Evolutionary conservation across 1,140 invertebrate genomes (phyloP), one percentile per base, ranked within the genome.

Genomic region (Drosophila quadrilineata): DNA sequence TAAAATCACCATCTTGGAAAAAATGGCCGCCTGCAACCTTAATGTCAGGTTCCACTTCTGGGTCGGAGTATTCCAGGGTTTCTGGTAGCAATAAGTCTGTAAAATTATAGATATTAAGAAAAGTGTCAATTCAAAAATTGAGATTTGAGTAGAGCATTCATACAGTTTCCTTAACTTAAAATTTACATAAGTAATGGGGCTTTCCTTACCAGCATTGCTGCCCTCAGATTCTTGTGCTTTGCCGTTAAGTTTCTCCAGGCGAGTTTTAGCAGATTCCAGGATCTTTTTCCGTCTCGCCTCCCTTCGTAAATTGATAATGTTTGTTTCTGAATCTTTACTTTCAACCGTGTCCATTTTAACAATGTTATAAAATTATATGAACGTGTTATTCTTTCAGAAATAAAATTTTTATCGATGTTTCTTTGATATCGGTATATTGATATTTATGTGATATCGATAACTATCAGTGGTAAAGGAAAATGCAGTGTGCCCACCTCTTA

Each of bases 231-330:
- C 2, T 6, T 36, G 22, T 1, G 29, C 14, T 62, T 19, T 43
- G n/a, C 72, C 65, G 46, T 75, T 75, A 0, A 75, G 33, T 35
- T 75, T 75, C 28, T 75, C 59, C 4, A 75, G 53, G 10, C 72
- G 48, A 1, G 72, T 53, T 36, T 75, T 75, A 5, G 72, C 68
- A 0, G 48, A 40, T 22, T 75, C 59, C 5, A 75, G 49, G 41
- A 75, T 75, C 26, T 65, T 75, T 12, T 75, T 75, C 3, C 72
- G 54, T 0, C 72, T 65, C 0, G 28, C n/a, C 29, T 75, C 72
- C 6, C 72, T 53, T 3, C 73, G 36, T 10, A 67, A 36, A 3
- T 64, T 53, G 17, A n/a, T 8, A 3, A 21, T 6, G 21, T 8
- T 22, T 16, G 43, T 9, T 49, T 64, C 43, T 5, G 43, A 3